Base-by-base conservation (phyloP, 2,113 vertebrate species). In the Muscicapa adusta region DNA sequence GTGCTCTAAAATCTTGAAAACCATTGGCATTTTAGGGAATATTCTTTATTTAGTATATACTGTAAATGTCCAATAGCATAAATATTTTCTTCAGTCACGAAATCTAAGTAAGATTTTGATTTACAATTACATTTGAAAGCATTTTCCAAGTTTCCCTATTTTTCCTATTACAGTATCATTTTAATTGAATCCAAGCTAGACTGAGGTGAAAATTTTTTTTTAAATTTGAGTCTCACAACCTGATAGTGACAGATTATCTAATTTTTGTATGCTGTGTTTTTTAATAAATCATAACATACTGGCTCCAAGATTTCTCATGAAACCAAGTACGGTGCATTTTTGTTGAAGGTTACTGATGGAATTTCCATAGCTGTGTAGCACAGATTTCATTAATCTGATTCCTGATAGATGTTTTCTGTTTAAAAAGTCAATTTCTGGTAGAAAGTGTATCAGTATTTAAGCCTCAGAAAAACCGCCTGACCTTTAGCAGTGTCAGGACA, bases 251-350 rank as follows among this genome's bases (percentile, higher is more conserved):
- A 68, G 20, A 66, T 76, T 50, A 66, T 75, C 38, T 73, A 3
- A 54, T 66, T 68, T 84, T 85, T 38, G 18, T n/a, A 48, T 7
- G 9, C 25, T 34, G 5, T 51, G 3, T 4, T 65, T 79, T 79
- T 74, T 38, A 73, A 50, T 66, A 58, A 73, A 50, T 77, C 38
- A 5, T 40, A 62, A 58, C 36, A 34, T 13, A 18, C 11, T 50
- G 47, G 12, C 51, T 61, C 40, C 5, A 47, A 23, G 54, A 73
- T 82, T 60, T 80, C 66, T 85, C 16, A 10, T 63, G 8, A 82
- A 82, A 72, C 6, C 4, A 20, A 53, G 20, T 54, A 31, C 0
- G 0, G 60, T 12, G 14, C 6, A 14, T 63, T 86, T 78, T 82
- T 79, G 3, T 70, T 72, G 33, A 68, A 42, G 34, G 20, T 73